phyloP scores from a whole-genome alignment of 2,797 vertebrate species.

The Hipposideros larvatus region DNA sequence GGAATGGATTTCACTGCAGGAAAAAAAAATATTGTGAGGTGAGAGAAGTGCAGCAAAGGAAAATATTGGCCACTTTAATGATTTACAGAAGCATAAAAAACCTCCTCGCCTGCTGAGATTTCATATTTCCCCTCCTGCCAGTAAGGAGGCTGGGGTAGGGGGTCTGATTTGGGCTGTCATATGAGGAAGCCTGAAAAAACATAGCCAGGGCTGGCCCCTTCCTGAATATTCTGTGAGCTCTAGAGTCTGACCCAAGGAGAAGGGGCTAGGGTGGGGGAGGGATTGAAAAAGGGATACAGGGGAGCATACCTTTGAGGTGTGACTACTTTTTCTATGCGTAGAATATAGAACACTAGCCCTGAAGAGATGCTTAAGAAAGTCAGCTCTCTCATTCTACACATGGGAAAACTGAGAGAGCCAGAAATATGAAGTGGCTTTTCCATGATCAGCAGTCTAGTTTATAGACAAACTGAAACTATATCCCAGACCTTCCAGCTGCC shows the following conservation, averaged over 20 bases:
- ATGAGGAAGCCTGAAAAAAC: background rate
- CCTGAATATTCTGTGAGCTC: background rate
- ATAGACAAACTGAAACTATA: background rate
- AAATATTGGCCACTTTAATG: constrained; percentile 89
- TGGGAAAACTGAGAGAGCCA: background rate
- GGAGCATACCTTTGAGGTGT: no score
- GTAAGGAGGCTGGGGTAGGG: background rate
- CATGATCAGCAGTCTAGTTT: background rate
- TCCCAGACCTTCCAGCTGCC: background rate
- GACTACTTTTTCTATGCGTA: background rate
- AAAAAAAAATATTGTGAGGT: constrained; percentile 85
- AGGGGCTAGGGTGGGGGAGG: background rate
- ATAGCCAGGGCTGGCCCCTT: background rate
- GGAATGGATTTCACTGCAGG: constrained; percentile 90
- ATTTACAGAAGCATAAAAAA: constrained; percentile 88
- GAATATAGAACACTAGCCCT: background rate
- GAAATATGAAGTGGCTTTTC: background rate
- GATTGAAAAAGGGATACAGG: background rate
- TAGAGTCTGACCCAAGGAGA: background rate
- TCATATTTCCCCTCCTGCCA: constrained; percentile 72
- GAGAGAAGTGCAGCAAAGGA: constrained; percentile 85
- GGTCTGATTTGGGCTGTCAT: background rate
- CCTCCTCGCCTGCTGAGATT: constrained; percentile 74
- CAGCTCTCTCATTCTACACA: background rate
- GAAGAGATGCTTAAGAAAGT: background rate